Base-by-base conservation (phyloP, 1,140 invertebrate genomes). In the Aporrectodea caliginosa region DNA sequence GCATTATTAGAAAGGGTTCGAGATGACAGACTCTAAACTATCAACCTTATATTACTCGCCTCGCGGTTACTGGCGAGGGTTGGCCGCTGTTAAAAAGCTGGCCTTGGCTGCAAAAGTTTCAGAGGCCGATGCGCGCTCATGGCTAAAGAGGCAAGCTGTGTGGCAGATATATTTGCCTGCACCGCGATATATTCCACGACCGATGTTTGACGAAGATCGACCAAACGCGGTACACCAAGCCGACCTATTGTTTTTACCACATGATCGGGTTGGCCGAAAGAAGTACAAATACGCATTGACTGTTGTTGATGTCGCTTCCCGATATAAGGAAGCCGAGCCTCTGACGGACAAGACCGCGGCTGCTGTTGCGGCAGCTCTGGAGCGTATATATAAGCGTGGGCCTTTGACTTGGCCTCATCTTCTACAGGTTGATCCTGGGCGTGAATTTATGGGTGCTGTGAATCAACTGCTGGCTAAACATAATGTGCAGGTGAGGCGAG, bases 181-280 rank as follows among this genome's bases (percentile, higher is more conserved):
- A 16, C 82, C 77, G 1, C n/a, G 77, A 1, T 35, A 77, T 16
- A 75, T 81, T 1, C 78, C 78, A 0, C 27, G 78, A n/a, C 79
- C 75, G 12, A 68, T 35, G 58, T 78, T 82, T 74, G 77, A 79
- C 43, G 77, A 77, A 0, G 6, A 16, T 2, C 32, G 14, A 22
- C 75, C 77, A 2, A 83, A 82, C 43, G 75, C 68, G 68, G 79
- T 82, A 1, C 80, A 83, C 69, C 81, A 83, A 33, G 80, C 75
- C 22, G 78, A 83, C 71, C 73, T 82, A 0, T 72, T 83, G 1
- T 83, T 81, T 73, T 33, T 83, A 27, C 82, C 78, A 16, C 81
- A 81, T 43, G 81, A 83, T 43, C 34, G 16, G 16, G 78, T 79
- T 1, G 77, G 69, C 14, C 31, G 77, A 1, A 33, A 34, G 30